Base-by-base conservation (phyloP, 2,888 invertebrate species). In the Lottia gigantea region DNA sequence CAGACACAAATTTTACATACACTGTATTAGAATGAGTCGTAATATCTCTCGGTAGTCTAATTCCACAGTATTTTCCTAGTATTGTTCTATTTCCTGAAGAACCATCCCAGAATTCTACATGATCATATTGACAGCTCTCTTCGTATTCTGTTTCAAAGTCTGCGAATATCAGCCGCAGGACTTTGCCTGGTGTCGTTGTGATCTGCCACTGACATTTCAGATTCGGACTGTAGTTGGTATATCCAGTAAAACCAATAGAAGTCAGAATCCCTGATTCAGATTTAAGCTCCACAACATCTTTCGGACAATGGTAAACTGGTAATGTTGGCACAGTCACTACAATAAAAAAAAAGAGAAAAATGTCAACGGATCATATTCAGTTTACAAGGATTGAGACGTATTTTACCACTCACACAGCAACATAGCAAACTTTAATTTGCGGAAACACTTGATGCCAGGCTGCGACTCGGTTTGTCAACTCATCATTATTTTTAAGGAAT, bases 141-240 rank as follows among this genome's bases (percentile, higher is more conserved):
- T 79, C 79, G 25, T 67, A 70, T 68, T 85, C 84, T 15, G 80
- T 66, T 23, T 79, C 74, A 67, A 85, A 84, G 40, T 76, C 77
- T 73, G 71, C 31, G 69, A 84, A 83, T 16, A 64, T 76, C 2
- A 85, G 40, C 0, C 75, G 75, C 25, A 83, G 76, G n/a, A 81
- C 78, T 67, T 80, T 67, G 0, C 82, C 83, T 4, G 73, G 62
- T 8, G 79, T 74, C 3, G 79, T 83, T 8, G 71, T 63, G 12
- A 85, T 77, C n/a, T 74, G 61, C 85, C 84, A 84, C 61, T 74
- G 75, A 67, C 85, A 85, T 68, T 79, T 74, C 1, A 80, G 64
- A 65, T 80, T 70, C 12, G 71, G 65, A 14, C 72, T 73, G 72
- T 85, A 84, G 19, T 67, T 62, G 2, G 72, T 73, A 1, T 64